Evolutionary conservation across 1,140 invertebrate species (phyloP), one percentile per base, ranked within the genome.

Genomic region (Coenobita brevimanus): DNA sequence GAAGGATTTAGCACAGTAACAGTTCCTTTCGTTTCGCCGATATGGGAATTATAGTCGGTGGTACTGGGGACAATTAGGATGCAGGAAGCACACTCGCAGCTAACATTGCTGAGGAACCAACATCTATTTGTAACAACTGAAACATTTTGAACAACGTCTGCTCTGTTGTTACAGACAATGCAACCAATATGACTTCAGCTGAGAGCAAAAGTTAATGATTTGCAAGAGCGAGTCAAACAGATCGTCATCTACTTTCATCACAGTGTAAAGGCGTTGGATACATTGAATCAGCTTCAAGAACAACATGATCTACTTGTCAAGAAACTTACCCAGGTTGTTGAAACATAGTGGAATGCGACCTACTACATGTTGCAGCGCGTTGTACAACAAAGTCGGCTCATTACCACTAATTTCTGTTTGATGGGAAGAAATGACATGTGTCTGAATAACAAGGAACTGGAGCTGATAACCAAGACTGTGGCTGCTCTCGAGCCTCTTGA

Each of bases 211-310:
- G 62, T 67, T 6, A n/a, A 67, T 6, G 8, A 33, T 67, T 6
- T 67, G 8, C 6, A 67, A 67, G 62, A 67, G n/a, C 6, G 17
- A 50, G n/a, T 6, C 4, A 67, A 67, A 67, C 62, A 33, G 6
- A 67, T 67, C 8, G 62, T 67, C 6, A 10, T n/a, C 4, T 67
- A 10, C 62, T 67, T 67, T 24, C 62, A 67, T 33, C 75, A 78
- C 75, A 78, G 75, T 46, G 75, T 78, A 2, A 78, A 78, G 46
- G 69, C 69, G 17, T 2, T 17, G 17, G 69, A 73, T 17, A 73
- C 24, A 36, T 30, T 73, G 21, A 3, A 8, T 78, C 2, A 78
- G n/a, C 2, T 78, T 2, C 38, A 78, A 21, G 17, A 43, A 2
- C 75, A 78, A 54, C 2, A 78, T 4, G n/a, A 27, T 4, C 21